Base-by-base conservation (phyloP, 2,797 vertebrate species). In the Arrhamphus sclerolepis region DNA sequence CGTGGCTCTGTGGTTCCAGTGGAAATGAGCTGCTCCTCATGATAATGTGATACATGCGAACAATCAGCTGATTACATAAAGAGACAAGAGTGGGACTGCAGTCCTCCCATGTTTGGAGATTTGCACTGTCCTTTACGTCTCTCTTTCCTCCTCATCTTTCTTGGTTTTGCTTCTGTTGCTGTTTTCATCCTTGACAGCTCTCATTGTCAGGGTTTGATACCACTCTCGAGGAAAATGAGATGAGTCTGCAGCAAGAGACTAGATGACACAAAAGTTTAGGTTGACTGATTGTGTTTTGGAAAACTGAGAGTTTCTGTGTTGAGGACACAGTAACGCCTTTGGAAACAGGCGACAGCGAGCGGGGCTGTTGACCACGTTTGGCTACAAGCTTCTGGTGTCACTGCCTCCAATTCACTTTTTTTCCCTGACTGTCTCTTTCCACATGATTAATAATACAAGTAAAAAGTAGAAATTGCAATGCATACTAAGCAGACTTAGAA, bases 241-340 rank as follows among this genome's bases (percentile, higher is more conserved):
- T 71, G 73, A 66, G 71, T 84, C 68, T 80, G 70, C 75, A 74
- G 63, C 51, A 31, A 71, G 81, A 80, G 77, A 77, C 79, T 51
- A 34, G 46, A 64, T 71, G 86, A 89, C 89, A 85, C 44, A 52
- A 77, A 76, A 49, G 72, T 83, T 91, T 89, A 80, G 52, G 75
- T 81, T 92, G 90, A 92, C 76, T 77, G 90, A 92, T 90, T 89
- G 72, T 65, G 70, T 76, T 83, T 67, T 67, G 50, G 57, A 66
- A 62, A 58, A 44, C 65, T 22, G 59, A 66, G 51, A 52, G 60
- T 49, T 56, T 70, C 74, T 68, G 71, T 50, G 14, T 56, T 26
- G 70, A 75, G 65, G 73, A 71, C 70, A 44, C 70, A 55, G 52
- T 69, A 83, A 75, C 62, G 63, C 78, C 53, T 41, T 66, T 67